phyloP scores from a whole-genome alignment of 2,113 vertebrate species.

The Oreochromis niloticus region DNA sequence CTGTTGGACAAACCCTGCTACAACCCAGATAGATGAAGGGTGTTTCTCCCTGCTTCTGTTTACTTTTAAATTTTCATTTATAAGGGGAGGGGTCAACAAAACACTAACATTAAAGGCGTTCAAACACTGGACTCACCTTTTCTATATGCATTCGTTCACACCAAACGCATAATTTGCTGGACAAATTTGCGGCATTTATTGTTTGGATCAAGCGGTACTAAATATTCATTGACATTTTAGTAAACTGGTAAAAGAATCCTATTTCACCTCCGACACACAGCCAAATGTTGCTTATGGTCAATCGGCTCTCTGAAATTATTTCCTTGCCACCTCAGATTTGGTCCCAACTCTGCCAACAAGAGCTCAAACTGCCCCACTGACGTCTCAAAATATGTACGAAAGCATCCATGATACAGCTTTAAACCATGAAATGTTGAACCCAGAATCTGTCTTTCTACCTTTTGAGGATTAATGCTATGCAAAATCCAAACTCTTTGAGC shows the following conservation, averaged over 20 bases:
- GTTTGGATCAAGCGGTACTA: not conserved
- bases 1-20: not conserved
- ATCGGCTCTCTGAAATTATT: not conserved
- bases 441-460: not conserved
- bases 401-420: not conserved
- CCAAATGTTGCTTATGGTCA: not conserved
- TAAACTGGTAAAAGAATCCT: not conserved
- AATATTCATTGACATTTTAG: not conserved
- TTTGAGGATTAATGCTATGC: not conserved
- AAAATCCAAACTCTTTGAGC: not conserved
- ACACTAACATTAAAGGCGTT: not conserved
- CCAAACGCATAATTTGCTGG: not conserved
- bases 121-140: not conserved
- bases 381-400: not conserved
- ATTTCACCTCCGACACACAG: not conserved
- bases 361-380: not conserved
- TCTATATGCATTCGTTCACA: not conserved
- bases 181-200: not conserved
- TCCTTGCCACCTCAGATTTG: not conserved
- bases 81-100: not conserved
- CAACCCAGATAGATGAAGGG: not conserved
- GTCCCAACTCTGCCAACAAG: not conserved
- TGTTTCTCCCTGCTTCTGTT: not conserved
- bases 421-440: not conserved
- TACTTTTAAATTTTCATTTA: not conserved